A percentile compares a stretch with the other conserved stretches of the same genome.
Evolutionary conservation across 2,888 invertebrate genomes (phyloP).

Genomic region (Allolobophora icterica): DNA sequence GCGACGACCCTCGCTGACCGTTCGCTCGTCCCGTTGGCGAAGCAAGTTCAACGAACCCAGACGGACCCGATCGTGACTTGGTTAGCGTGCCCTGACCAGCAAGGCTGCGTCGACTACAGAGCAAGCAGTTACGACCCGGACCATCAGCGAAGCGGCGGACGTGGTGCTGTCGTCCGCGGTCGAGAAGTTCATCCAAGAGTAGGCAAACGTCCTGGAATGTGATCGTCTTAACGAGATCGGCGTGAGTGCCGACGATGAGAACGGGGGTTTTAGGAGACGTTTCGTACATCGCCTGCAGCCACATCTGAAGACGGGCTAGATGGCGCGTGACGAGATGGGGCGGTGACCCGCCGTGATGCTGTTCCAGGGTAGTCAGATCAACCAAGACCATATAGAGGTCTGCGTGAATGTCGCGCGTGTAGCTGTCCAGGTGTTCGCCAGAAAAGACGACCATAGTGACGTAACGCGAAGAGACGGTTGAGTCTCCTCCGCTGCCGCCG

Average conservation of each 20-base stretch:
- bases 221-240: constrained; percentile 36
- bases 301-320: constrained; percentile 34
- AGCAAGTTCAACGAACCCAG: constrained; percentile 49
- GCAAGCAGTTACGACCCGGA: constrained; percentile 45
- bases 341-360: constrained; percentile 32
- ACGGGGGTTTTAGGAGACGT: constrained; percentile 36
- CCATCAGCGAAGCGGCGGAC: constrained; percentile 43
- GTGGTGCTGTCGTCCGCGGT: constrained; percentile 46
- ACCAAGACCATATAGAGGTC: constrained; percentile 34
- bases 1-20: constrained; percentile 33
- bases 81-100: constrained; percentile 26
- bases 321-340: constrained; percentile 26
- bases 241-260: constrained; percentile 40
- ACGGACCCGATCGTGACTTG: constrained; percentile 47
- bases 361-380: constrained; percentile 36
- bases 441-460: constrained; percentile 32
- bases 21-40: constrained; percentile 35
- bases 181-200: constrained; percentile 46
- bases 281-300: constrained; percentile 35
- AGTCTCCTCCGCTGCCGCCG: background rate
- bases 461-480: background rate
- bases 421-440: constrained; percentile 33
- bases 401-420: constrained; percentile 25
- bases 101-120: constrained; percentile 39
- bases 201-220: constrained; percentile 45